These are phyloP conservation scores for Conus betulinus DNA, from an alignment of 1,140 invertebrate species.

Conservation along the genomic window DNA sequence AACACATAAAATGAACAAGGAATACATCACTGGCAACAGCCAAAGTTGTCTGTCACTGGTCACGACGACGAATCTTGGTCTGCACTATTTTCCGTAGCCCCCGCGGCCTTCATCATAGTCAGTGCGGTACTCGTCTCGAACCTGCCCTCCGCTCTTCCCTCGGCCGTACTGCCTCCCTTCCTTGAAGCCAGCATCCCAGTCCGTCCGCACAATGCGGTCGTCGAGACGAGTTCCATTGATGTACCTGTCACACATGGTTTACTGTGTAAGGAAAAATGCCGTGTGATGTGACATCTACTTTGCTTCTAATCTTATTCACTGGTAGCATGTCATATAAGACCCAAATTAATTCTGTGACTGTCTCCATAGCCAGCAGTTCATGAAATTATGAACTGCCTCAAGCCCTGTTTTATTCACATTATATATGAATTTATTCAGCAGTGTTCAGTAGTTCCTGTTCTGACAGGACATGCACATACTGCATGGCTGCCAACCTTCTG, in stretches of 20 bases:
- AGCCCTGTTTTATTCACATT: too few relatives aligned
- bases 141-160: conserved; percentile 98
- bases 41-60: neutral
- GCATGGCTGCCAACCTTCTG: too few relatives aligned
- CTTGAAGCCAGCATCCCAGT: conserved; percentile 99
- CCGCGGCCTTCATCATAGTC: conserved; percentile 97
- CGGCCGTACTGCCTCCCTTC: conserved; percentile 99
- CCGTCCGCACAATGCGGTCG: conserved; percentile 96
- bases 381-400: too few relatives aligned
- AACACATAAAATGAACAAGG: neutral
- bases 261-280: neutral
- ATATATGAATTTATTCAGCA: too few relatives aligned
- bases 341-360: too few relatives aligned
- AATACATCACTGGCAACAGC: neutral
- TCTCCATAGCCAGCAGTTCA: too few relatives aligned
- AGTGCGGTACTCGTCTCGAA: conserved; percentile 98
- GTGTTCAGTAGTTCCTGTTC: too few relatives aligned
- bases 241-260: conserved; percentile 77
- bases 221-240: conserved; percentile 98
- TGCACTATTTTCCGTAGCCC: conserved; percentile 97
- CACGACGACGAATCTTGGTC: conserved; percentile 75
- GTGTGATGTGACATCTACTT: too few relatives aligned
- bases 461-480: too few relatives aligned
- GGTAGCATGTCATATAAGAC: too few relatives aligned
- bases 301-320: too few relatives aligned